Conservation (phyloP, 2,113 vertebrate genomes). For the Butorides virescens region DNA sequence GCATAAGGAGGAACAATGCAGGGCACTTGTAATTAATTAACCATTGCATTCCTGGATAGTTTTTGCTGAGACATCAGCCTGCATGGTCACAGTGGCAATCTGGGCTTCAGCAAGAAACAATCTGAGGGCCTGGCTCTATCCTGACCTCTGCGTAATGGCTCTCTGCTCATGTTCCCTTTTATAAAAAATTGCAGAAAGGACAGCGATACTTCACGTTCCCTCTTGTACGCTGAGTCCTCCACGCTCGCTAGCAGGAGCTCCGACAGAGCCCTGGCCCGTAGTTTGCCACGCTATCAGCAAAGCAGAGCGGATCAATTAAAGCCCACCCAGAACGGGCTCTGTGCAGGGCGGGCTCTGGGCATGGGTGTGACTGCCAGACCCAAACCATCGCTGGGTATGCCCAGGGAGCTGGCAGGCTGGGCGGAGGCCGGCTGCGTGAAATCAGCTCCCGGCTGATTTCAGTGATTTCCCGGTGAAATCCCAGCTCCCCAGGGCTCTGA, state of each 20-base stretch:
- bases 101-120: neutral
- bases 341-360: neutral
- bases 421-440: neutral
- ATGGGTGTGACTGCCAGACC: neutral
- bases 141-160: rapidly evolving
- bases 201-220: rapidly evolving
- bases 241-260: neutral
- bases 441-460: no score
- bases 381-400: neutral
- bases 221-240: neutral
- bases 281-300: neutral
- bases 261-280: neutral
- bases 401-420: neutral
- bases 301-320: neutral
- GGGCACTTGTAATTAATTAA: neutral
- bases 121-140: neutral
- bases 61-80: neutral
- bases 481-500: rapidly evolving
- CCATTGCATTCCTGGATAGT: neutral
- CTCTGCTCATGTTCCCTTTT: neutral
- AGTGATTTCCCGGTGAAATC: no score
- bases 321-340: neutral
- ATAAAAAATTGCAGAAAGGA: neutral
- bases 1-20: neutral
- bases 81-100: neutral